Percentiles rank a stretch among this genome's conserved stretches.
These are phyloP conservation scores for Lithobates pipiens DNA, from an alignment of 2,797 vertebrate species.

Conservation along the genomic window DNA sequence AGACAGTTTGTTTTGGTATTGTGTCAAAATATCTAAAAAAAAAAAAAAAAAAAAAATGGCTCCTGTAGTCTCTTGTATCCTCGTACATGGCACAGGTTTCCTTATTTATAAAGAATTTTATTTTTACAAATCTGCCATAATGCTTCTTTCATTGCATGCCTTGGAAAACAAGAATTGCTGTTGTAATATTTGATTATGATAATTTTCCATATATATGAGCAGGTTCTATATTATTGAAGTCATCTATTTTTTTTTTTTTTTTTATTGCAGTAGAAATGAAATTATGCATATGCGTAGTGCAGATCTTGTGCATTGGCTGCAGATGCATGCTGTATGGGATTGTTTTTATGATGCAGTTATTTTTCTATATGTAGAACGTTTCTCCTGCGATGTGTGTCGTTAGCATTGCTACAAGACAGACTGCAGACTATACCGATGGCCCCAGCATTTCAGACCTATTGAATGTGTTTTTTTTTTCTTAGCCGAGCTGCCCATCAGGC, in stretches of 20 bases:
- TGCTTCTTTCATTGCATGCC: background rate
- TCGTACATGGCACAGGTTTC: background rate
- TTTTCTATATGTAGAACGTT: constrained; percentile 4
- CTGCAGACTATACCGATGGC: background rate
- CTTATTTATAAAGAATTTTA: background rate
- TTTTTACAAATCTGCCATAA: background rate
- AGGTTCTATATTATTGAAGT: background rate
- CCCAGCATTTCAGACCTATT: background rate
- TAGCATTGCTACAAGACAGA: background rate
- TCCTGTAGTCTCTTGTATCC: constrained; percentile 60
- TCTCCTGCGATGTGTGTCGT: too few relatives aligned
- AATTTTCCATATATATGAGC: too few relatives aligned
- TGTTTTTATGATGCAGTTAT: constrained; percentile 9
- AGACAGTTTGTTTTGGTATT: constrained; percentile 66
- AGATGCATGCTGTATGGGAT: background rate
- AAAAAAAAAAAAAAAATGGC: constrained; percentile 67
- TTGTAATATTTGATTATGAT: background rate
- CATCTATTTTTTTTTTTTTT: background rate
- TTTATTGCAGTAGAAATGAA: constrained; percentile 16
- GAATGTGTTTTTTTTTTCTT: background rate
- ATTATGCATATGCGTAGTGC: constrained; percentile 23
- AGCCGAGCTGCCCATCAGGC: background rate
- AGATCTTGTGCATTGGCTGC: constrained; percentile 2
- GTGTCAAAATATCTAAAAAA: constrained; percentile 68
- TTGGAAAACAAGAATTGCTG: too few relatives aligned